phyloP scores from a whole-genome alignment of 92 coral and sea anemone species.

The Porites cylindrica region DNA sequence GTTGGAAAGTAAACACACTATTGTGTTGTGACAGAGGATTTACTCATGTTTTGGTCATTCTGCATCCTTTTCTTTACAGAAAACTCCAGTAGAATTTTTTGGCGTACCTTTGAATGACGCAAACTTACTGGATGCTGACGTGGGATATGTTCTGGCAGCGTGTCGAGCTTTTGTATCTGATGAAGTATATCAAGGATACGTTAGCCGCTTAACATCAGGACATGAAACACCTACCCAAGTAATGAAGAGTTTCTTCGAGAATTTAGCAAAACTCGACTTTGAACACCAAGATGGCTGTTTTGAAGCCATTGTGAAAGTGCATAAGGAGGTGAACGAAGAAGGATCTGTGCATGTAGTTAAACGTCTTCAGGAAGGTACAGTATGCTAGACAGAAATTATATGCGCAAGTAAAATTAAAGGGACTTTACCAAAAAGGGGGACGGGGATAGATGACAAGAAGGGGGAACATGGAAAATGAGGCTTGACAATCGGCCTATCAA shows the following conservation, averaged over 20 bases:
- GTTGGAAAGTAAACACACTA: neutral
- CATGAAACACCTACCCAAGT: neutral
- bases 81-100: conserved; percentile 11
- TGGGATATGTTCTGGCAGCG: neutral
- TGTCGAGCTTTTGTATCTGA: neutral
- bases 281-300: conserved; percentile 12
- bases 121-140: neutral
- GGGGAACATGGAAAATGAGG: too few relatives aligned
- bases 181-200: neutral
- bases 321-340: neutral
- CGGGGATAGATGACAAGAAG: too few relatives aligned
- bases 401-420: too few relatives aligned
- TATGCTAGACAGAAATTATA: too few relatives aligned
- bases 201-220: neutral
- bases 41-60: neutral
- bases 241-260: conserved; percentile 8
- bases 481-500: too few relatives aligned
- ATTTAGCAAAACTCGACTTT: neutral
- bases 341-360: neutral
- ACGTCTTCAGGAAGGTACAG: too few relatives aligned
- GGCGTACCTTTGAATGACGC: neutral
- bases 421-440: too few relatives aligned
- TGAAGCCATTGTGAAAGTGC: neutral
- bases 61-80: neutral
- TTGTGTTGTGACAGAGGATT: neutral